Conservation (phyloP, 2,888 invertebrate species). For the Hypsopygia costalis region DNA sequence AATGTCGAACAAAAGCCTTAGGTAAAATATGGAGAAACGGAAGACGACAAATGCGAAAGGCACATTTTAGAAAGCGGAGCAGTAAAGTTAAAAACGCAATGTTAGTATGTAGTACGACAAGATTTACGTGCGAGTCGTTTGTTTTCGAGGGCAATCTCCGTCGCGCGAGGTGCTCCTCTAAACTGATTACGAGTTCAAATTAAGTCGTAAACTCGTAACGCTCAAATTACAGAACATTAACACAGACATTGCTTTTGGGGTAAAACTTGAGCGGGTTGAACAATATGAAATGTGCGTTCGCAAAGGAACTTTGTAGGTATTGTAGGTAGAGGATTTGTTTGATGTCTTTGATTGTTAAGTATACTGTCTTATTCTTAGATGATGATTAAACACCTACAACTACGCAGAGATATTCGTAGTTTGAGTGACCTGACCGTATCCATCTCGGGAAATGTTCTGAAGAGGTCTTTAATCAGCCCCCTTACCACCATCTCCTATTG, state of each 20-base stretch:
- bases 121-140: slow-evolving; percentile 62
- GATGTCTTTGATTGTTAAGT: background rate
- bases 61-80: slow-evolving; percentile 1
- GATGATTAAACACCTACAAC: too few species aligned
- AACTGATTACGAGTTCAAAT: slow-evolving; percentile 76
- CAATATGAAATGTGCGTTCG: background rate
- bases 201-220: slow-evolving; percentile 73
- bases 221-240: slow-evolving; percentile 68
- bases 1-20: too few species aligned
- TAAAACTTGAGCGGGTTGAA: slow-evolving; percentile 2
- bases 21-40: background rate
- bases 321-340: background rate
- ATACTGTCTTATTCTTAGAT: too few species aligned
- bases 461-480: too few species aligned
- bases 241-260: slow-evolving; percentile 46
- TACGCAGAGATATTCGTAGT: too few species aligned
- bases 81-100: slow-evolving; percentile 44
- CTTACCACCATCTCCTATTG: too few species aligned
- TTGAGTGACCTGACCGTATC: too few species aligned
- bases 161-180: slow-evolving; percentile 47
- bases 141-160: slow-evolving; percentile 63
- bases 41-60: background rate
- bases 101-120: slow-evolving; percentile 46
- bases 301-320: too few species aligned
- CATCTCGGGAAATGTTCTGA: too few species aligned